Evolutionary conservation across 2,113 vertebrate genomes (phyloP).

Genomic region (Ovis aries): DNA sequence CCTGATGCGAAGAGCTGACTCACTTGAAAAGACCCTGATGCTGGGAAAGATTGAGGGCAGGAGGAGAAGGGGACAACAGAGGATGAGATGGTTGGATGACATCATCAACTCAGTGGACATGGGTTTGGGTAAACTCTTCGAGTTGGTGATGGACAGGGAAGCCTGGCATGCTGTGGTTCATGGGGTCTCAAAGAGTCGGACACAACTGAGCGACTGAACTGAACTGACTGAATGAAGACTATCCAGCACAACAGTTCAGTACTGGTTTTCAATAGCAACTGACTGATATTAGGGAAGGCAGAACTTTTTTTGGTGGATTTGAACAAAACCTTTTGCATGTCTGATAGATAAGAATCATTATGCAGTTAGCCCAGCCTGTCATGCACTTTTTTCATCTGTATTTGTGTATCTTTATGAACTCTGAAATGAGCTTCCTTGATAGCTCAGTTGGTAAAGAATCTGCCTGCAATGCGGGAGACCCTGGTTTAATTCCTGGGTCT

Average conservation of each 20-base stretch:
- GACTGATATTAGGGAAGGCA: not conserved
- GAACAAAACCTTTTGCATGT: not conserved
- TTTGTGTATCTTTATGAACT: not conserved
- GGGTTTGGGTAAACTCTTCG: rapidly evolving
- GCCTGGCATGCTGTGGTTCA: not conserved
- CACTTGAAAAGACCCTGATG: not conserved
- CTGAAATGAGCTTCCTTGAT: not conserved
- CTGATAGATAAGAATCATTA: not conserved
- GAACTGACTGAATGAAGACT: not conserved
- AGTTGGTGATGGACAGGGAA: not conserved
- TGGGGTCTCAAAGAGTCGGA: not conserved
- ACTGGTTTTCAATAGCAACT: not conserved
- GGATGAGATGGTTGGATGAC: not conserved
- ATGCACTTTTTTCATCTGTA: not conserved
- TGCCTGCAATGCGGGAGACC: not conserved
- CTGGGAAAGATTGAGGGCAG: not conserved
- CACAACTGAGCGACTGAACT: not conserved
- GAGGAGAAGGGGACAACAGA: not conserved
- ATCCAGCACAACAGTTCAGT: not conserved
- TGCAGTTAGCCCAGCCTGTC: not conserved
- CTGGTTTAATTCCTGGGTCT: not conserved
- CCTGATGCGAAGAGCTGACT: not conserved
- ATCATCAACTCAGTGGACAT: not conserved
- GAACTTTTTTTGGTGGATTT: not conserved
- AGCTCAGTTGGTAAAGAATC: not conserved